Percentiles rank a stretch among this genome's conserved stretches.
Evolutionary conservation across 2,113 vertebrate species (phyloP).

Genomic region (Paralichthys olivaceus): DNA sequence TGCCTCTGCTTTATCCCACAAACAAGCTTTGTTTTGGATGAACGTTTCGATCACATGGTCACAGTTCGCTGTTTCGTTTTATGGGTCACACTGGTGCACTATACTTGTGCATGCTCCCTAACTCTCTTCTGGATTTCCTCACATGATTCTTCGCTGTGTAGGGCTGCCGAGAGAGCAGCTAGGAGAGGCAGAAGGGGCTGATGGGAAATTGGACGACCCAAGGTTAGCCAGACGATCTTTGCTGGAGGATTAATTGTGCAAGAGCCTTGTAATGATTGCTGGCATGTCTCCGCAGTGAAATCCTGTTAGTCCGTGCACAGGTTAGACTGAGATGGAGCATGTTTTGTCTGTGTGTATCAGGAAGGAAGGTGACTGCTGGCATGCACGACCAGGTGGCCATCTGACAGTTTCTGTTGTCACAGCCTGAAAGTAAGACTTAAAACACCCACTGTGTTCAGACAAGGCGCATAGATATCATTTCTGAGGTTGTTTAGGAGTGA

Average conservation of each 20-base stretch:
- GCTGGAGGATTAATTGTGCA: constrained; percentile 81
- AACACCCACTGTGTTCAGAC: constrained; percentile 40
- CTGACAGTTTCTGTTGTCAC: constrained; percentile 53
- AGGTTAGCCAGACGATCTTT: constrained; percentile 76
- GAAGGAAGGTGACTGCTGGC: constrained; percentile 57
- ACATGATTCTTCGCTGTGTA: constrained; percentile 49
- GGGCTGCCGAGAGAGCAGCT: constrained; percentile 59
- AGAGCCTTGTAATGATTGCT: constrained; percentile 82
- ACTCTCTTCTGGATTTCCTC: constrained; percentile 45
- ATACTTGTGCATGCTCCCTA: background rate
- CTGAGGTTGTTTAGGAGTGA: constrained; percentile 8
- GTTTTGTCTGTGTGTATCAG: constrained; percentile 19
- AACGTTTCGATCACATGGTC: constrained; percentile 44
- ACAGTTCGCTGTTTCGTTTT: constrained; percentile 27
- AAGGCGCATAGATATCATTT: constrained; percentile 31
- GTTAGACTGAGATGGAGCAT: constrained; percentile 49
- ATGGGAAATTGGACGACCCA: constrained; percentile 74
- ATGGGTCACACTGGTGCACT: constrained; percentile 16
- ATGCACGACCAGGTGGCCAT: constrained; percentile 62
- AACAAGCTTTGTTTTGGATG: constrained; percentile 54
- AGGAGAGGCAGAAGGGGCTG: constrained; percentile 69
- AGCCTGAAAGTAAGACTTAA: constrained; percentile 24
- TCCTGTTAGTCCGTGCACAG: constrained; percentile 77
- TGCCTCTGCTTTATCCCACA: constrained; percentile 63
- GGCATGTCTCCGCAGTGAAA: constrained; percentile 74